Percentiles rank a stretch among this genome's conserved stretches.
Conservation (phyloP, 1,140 invertebrate genomes). For the Panagrolaimus sp. region DNA sequence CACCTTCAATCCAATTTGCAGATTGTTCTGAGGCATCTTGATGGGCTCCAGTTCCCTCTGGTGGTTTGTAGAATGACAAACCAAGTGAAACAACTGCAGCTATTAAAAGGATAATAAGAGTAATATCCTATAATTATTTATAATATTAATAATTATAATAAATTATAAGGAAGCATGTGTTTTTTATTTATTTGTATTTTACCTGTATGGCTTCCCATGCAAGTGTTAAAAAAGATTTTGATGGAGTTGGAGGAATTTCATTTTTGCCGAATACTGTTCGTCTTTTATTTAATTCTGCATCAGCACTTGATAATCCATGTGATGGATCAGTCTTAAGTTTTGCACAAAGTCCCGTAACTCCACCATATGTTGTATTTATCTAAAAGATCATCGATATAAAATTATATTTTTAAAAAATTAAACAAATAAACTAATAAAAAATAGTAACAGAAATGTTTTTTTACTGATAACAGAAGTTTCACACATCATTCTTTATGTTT, state of each 20-base stretch:
- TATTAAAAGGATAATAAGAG: slow-evolving; percentile 76
- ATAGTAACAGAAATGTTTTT: too few species aligned
- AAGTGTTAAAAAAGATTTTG: slow-evolving; percentile 93
- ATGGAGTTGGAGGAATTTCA: slow-evolving; percentile 94
- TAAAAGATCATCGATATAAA: slow-evolving; percentile 24
- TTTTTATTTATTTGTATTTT: slow-evolving; percentile 9
- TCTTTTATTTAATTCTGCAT: slow-evolving; percentile 77
- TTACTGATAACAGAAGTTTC: too few species aligned
- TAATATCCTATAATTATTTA: slow-evolving; percentile 78
- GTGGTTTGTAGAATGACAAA: slow-evolving; percentile 81
- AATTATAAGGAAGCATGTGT: slow-evolving; percentile 13
- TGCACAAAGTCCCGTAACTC: slow-evolving; percentile 82
- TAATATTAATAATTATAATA: slow-evolving; percentile 13
- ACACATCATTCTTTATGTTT: too few species aligned
- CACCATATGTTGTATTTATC: slow-evolving; percentile 57
- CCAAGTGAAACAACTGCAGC: slow-evolving; percentile 76
- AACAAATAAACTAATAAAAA: not conserved
- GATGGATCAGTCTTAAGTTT: slow-evolving; percentile 84
- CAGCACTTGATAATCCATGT: slow-evolving; percentile 76
- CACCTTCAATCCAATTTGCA: slow-evolving; percentile 59
- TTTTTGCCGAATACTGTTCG: slow-evolving; percentile 91
- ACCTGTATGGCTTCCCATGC: slow-evolving; percentile 95
- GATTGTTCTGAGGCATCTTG: slow-evolving; percentile 39
- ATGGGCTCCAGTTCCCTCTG: slow-evolving; percentile 36
- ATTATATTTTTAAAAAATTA: not conserved